phyloP scores from a whole-genome alignment of 2,113 vertebrate genomes.

The Grantiella picta region DNA sequence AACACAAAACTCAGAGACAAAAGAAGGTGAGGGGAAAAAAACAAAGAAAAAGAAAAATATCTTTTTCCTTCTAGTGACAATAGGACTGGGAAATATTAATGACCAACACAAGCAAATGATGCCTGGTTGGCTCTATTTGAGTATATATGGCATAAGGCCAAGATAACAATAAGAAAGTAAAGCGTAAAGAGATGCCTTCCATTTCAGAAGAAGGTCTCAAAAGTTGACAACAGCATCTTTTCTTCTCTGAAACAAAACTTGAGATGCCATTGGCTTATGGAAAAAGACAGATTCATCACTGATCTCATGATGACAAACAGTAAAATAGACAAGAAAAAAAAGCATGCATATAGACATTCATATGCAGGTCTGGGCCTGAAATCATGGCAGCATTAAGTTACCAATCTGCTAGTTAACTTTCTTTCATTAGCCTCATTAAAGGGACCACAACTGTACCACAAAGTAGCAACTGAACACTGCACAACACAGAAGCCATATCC shows the following conservation, averaged over 20 bases:
- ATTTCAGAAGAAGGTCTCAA: background rate
- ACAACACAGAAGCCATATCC: background rate
- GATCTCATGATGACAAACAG: background rate
- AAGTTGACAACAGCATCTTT: background rate
- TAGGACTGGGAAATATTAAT: background rate
- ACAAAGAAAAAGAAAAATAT: accelerated
- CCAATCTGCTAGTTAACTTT: background rate
- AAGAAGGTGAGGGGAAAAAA: background rate
- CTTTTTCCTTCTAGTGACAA: background rate
- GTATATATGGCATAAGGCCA: background rate
- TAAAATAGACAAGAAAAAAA: background rate
- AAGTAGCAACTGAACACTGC: background rate
- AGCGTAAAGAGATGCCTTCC: background rate
- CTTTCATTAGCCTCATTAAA: background rate
- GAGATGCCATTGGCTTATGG: background rate
- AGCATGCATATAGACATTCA: background rate
- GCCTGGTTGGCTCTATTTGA: background rate
- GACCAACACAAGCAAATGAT: background rate
- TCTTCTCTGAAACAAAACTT: background rate
- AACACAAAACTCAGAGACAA: background rate
- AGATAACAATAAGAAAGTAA: background rate
- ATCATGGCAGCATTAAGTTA: background rate
- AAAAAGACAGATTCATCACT: background rate
- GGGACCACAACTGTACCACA: background rate
- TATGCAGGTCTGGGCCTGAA: background rate